Evolutionary conservation across 2,797 vertebrate genomes (phyloP).

Genomic region (Lycodopsis pacificus): DNA sequence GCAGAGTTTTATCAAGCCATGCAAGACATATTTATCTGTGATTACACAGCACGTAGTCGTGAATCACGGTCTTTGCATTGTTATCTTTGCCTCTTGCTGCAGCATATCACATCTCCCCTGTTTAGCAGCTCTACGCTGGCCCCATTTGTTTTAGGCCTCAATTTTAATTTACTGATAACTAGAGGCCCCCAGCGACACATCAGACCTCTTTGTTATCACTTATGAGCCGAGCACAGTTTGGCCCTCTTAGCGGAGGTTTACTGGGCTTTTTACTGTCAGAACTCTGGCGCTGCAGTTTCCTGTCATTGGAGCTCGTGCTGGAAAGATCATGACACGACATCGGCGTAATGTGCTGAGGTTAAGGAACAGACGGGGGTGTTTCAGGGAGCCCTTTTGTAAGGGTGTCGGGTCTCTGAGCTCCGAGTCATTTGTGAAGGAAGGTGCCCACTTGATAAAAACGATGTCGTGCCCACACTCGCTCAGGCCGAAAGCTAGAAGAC

Average conservation of each 20-base stretch:
- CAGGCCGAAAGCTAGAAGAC: conserved; percentile 8
- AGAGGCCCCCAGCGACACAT: conserved; percentile 22
- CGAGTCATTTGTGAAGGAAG: conserved; percentile 48
- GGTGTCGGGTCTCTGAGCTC: conserved; percentile 35
- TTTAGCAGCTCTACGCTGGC: conserved; percentile 32
- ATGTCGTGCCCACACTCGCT: conserved; percentile 23
- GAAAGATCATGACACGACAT: conserved; percentile 39
- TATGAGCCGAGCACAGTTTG: conserved; percentile 24
- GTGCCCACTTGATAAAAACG: conserved; percentile 33
- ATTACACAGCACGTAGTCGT: conserved; percentile 16
- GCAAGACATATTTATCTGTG: conserved; percentile 13
- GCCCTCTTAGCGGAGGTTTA: conserved; percentile 6
- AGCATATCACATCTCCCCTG: conserved; percentile 27
- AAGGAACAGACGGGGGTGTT: conserved; percentile 29
- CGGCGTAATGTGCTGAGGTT: conserved; percentile 15
- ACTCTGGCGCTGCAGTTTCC: conserved; percentile 29
- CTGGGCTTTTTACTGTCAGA: conserved; percentile 34
- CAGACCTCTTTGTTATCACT: conserved; percentile 37
- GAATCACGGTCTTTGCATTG: conserved; percentile 22
- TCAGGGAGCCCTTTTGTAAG: conserved; percentile 29
- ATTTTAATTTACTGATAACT: conserved; percentile 42
- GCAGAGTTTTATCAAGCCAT: background rate
- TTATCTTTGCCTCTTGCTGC: conserved; percentile 29
- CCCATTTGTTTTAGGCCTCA: conserved; percentile 26
- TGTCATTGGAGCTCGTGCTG: conserved; percentile 34